Conservation (phyloP, 2,797 vertebrate genomes). For the Pelochelys cantorii region DNA sequence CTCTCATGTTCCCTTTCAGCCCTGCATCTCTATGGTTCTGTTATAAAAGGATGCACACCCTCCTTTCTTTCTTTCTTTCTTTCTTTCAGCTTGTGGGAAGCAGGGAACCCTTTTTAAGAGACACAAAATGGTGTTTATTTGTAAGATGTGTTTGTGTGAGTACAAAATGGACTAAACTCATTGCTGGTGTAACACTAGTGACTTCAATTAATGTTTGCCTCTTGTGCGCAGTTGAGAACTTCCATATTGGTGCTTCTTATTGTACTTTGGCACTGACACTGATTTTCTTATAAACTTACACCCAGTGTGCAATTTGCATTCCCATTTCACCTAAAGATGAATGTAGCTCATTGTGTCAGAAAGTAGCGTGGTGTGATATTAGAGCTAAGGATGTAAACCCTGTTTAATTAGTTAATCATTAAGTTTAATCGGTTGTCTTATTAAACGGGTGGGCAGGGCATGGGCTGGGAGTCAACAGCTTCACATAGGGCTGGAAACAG, state of each 20-base stretch:
- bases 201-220: fast-evolving
- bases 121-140: neutral
- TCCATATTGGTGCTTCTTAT: fast-evolving
- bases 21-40: neutral
- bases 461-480: no score
- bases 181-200: neutral
- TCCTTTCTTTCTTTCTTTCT: no score
- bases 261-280: neutral
- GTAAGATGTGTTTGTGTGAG: neutral
- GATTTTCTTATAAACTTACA: neutral
- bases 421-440: no score
- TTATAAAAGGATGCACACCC: neutral
- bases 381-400: no score
- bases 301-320: neutral
- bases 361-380: neutral
- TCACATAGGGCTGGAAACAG: no score
- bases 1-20: neutral
- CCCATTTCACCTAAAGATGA: neutral
- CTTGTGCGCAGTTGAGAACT: neutral
- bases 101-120: neutral
- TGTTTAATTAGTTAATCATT: no score
- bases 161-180: neutral
- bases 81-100: neutral
- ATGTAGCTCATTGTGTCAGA: neutral
- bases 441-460: no score